These are phyloP conservation scores for Anableps anableps DNA, from an alignment of 2,797 vertebrate species.

Conservation along the genomic window DNA sequence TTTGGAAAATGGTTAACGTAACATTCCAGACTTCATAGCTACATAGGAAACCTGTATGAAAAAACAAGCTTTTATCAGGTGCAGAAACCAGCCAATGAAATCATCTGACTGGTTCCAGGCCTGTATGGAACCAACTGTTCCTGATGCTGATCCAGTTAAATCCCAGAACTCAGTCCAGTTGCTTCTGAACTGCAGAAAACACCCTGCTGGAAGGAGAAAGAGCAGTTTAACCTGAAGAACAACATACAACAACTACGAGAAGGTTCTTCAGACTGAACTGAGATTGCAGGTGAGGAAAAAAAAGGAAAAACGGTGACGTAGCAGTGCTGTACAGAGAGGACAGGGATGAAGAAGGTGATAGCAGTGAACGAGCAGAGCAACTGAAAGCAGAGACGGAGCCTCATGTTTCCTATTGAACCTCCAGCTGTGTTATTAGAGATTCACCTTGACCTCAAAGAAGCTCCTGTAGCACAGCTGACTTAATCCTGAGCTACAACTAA, in stretches of 20 bases:
- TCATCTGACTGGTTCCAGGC: neutral
- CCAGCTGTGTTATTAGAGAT: slow-evolving; percentile 61
- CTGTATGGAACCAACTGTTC: neutral
- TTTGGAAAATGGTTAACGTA: neutral
- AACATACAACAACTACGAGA: neutral
- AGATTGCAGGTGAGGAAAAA: slow-evolving; percentile 7
- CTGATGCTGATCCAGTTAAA: neutral
- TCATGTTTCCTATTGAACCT: slow-evolving; percentile 51
- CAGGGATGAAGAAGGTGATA: slow-evolving; percentile 6
- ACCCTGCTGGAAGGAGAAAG: neutral
- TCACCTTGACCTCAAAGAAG: slow-evolving; percentile 37
- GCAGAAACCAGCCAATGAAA: neutral
- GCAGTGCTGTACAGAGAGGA: neutral
- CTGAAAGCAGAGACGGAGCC: slow-evolving; percentile 49
- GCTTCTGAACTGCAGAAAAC: neutral
- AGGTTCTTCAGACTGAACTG: neutral
- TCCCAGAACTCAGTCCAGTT: neutral
- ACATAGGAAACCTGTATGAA: neutral
- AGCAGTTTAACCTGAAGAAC: neutral
- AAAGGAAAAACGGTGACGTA: neutral
- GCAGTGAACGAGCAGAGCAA: slow-evolving; percentile 5
- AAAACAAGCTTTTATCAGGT: neutral
- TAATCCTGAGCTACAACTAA: slow-evolving; percentile 2
- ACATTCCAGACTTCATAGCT: neutral
- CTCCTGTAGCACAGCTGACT: slow-evolving; percentile 16